These are phyloP conservation scores for Sardinella longiceps DNA, from an alignment of 2,797 vertebrate genomes.

Conservation along the genomic window DNA sequence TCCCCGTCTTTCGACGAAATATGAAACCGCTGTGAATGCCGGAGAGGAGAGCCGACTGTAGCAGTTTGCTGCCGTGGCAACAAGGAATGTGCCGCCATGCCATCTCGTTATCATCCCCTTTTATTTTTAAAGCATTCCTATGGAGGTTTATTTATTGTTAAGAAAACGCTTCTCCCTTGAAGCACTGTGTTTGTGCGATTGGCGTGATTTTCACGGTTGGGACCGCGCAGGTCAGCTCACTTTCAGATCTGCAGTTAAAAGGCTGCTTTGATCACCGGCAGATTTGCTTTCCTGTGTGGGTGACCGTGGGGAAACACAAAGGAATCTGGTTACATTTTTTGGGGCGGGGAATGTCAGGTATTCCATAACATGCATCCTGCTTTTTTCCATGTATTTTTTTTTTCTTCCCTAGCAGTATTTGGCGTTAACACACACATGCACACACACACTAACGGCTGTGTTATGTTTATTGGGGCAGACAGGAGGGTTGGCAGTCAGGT, in stretches of 20 bases:
- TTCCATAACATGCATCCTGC: background rate
- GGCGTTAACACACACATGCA: background rate
- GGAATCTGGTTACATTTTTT: background rate
- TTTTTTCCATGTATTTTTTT: background rate
- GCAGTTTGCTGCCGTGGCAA: slow-evolving; percentile 24
- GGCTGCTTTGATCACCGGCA: background rate
- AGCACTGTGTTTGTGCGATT: background rate
- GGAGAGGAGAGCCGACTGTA: slow-evolving; percentile 14
- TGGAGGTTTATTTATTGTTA: background rate
- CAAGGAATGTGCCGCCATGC: slow-evolving; percentile 11
- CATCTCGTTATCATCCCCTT: background rate
- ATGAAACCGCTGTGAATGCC: background rate
- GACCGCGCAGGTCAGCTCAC: background rate
- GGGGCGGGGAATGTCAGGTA: background rate
- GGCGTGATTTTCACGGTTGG: background rate
- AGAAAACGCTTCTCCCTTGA: background rate
- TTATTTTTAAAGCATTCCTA: background rate
- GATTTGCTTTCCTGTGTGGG: background rate
- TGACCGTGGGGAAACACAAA: background rate
- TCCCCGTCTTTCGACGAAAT: background rate
- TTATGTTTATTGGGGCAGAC: slow-evolving; percentile 38
- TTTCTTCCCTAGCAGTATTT: background rate
- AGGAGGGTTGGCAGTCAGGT: slow-evolving; percentile 24
- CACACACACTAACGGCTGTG: slow-evolving; percentile 1
- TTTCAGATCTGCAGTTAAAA: background rate